Conservation (phyloP, 1,140 invertebrate species). For the Fopius arisanus region DNA sequence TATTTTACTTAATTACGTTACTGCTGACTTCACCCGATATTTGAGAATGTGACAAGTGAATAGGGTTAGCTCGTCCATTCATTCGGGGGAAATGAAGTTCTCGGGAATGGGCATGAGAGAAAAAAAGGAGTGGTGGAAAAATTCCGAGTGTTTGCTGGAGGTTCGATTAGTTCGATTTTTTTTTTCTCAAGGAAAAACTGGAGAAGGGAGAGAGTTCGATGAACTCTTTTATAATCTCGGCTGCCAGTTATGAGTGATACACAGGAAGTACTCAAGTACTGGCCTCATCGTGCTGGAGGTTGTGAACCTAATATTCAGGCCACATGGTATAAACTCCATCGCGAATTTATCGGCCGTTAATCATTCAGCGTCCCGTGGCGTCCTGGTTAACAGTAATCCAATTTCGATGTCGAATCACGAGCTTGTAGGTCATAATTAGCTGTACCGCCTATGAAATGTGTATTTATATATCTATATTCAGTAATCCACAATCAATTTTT, state of each 20-base stretch:
- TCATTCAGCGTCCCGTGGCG: not conserved
- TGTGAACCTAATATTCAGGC: not conserved
- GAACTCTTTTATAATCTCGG: not conserved
- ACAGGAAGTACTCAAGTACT: not conserved
- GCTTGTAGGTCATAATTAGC: slow-evolving; percentile 23
- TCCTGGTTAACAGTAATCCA: slow-evolving; percentile 25
- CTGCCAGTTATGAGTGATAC: not conserved
- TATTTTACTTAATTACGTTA: slow-evolving; percentile 31
- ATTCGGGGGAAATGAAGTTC: not conserved
- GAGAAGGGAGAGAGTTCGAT: not conserved
- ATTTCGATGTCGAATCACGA: slow-evolving; percentile 7
- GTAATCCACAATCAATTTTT: not conserved
- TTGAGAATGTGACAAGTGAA: not conserved
- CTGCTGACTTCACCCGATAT: slow-evolving; percentile 13
- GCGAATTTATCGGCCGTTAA: slow-evolving; percentile 24
- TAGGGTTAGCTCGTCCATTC: not conserved
- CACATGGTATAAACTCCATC: slow-evolving; percentile 18
- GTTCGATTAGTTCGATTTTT: not conserved
- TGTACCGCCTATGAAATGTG: not conserved
- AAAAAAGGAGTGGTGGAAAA: not conserved
- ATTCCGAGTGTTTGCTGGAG: not conserved
- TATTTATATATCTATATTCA: not conserved
- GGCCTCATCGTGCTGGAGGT: not conserved
- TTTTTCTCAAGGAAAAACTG: not conserved
- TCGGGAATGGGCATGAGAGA: not conserved